Evolutionary conservation across 2,113 vertebrate species (phyloP), one percentile per base, ranked within the genome.

Genomic region (Trematocara stigmaticum): DNA sequence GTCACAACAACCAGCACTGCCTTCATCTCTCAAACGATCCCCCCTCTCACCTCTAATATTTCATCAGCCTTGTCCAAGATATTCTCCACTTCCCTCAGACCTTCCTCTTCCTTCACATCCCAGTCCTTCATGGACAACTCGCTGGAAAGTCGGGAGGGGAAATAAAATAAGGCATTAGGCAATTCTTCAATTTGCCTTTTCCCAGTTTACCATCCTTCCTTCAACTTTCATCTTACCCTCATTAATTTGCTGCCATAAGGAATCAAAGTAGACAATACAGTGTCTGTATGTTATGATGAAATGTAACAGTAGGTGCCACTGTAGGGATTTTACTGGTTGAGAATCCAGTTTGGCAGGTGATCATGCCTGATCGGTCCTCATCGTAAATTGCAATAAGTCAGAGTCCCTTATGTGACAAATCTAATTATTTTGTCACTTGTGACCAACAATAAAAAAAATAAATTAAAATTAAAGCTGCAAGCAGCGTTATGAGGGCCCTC

Each of bases 91-190:
- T 94, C 92, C 16, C 10, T 52, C 51, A 97, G 91, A n/a, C 89
- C 89, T 20, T 95, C 91, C 55, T 97, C 93, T 81, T 97, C 96
- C 88, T 91, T 93, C 64, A 94, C 49, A 29, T 94, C 95, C 96
- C 96, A 96, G 78, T 96, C 95, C n/a, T 64, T 82, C 1, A 92
- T 34, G 34, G 90, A 93, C 7, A 66, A 0, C 3, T 47, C 38
- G 8, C 92, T 93, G 57, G 2, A 16, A 66, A 38, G 59, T 66
- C 1, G 0, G 0, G 1, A 35, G 0, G 47, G 16, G 35, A 40
- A 66, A 66, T 66, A 1, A 18, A 34, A 29, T 16, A 6, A 53
- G 20, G 5, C 6, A 78, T 55, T 49, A 45, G 18, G 16, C n/a
- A 66, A 40, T 20, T 8, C 61, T 13, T 66, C 6, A 40, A 64